Conservation (phyloP, 1,140 invertebrate species). For the Heliothis subflexa region DNA sequence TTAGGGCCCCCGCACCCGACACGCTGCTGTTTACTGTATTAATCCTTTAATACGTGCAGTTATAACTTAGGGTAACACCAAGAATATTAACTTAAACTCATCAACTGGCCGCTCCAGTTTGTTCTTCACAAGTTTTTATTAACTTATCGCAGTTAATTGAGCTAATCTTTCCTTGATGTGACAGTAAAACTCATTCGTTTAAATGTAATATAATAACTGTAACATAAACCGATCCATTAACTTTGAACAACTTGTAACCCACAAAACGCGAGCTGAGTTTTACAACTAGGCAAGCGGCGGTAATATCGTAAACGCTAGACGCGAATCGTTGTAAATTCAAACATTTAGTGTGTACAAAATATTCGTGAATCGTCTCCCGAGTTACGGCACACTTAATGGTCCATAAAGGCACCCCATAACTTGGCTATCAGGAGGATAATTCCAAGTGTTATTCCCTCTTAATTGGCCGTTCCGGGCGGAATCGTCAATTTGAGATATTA, state of each 20-base stretch:
- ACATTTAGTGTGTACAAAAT: conserved; percentile 64
- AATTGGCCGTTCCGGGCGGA: conserved; percentile 80
- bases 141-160: conserved; percentile 21
- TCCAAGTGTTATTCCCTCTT: conserved; percentile 81
- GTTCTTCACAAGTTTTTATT: conserved; percentile 18
- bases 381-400: conserved; percentile 69
- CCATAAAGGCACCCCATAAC: conserved; percentile 83
- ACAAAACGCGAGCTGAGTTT: conserved; percentile 5
- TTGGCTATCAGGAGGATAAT: conserved; percentile 77
- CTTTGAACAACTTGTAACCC: conserved; percentile 28
- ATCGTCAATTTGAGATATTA: conserved; percentile 84
- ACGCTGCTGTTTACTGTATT: conserved; percentile 41
- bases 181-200: conserved; percentile 14
- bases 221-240: background rate
- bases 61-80: conserved; percentile 19
- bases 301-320: conserved; percentile 37
- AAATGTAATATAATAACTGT: conserved; percentile 29
- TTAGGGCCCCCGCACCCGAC: conserved; percentile 10
- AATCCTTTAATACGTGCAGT: conserved; percentile 44
- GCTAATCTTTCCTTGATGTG: conserved; percentile 17
- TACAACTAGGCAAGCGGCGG: conserved; percentile 45
- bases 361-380: conserved; percentile 65
- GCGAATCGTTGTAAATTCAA: conserved; percentile 51
- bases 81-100: conserved; percentile 24
- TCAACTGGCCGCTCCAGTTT: conserved; percentile 8